Evolutionary conservation across 1,140 invertebrate genomes (phyloP).

Genomic region (Hycleus phaleratus): DNA sequence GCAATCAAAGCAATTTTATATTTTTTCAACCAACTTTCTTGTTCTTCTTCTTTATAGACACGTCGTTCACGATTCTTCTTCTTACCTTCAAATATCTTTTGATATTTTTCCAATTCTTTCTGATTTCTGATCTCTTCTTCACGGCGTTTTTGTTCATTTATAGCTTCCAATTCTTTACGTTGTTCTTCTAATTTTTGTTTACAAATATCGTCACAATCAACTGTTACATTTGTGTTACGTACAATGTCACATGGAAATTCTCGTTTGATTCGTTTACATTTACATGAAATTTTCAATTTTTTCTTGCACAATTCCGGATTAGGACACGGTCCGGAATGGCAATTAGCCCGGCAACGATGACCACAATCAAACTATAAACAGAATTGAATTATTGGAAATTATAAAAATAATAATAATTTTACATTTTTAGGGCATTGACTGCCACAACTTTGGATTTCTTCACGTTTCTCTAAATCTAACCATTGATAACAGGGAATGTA

Average conservation of each 20-base stretch:
- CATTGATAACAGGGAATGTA: constrained; percentile 66
- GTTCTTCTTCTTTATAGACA: constrained; percentile 36
- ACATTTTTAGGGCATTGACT: constrained; percentile 83
- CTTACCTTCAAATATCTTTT: constrained; percentile 58
- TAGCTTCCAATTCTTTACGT: constrained; percentile 44
- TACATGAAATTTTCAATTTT: constrained; percentile 70
- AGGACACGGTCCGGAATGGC: constrained; percentile 70
- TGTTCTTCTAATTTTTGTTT: constrained; percentile 48
- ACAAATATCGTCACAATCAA: constrained; percentile 59
- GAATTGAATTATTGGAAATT: constrained; percentile 14
- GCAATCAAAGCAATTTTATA: constrained; percentile 42
- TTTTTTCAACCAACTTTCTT: constrained; percentile 38
- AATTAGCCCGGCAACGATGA: constrained; percentile 67
- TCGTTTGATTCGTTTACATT: constrained; percentile 70
- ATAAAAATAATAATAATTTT: constrained; percentile 27
- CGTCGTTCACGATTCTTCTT: constrained; percentile 47
- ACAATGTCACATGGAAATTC: constrained; percentile 65
- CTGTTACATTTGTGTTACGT: constrained; percentile 42
- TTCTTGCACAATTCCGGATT: constrained; percentile 63
- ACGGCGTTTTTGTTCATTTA: constrained; percentile 47
- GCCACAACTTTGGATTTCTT: constrained; percentile 59
- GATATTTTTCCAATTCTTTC: constrained; percentile 61
- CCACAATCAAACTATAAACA: constrained; percentile 55
- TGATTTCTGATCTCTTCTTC: constrained; percentile 58
- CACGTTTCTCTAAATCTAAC: constrained; percentile 46